phyloP scores from a whole-genome alignment of 2,888 invertebrate species.

The Thumatha senex region DNA sequence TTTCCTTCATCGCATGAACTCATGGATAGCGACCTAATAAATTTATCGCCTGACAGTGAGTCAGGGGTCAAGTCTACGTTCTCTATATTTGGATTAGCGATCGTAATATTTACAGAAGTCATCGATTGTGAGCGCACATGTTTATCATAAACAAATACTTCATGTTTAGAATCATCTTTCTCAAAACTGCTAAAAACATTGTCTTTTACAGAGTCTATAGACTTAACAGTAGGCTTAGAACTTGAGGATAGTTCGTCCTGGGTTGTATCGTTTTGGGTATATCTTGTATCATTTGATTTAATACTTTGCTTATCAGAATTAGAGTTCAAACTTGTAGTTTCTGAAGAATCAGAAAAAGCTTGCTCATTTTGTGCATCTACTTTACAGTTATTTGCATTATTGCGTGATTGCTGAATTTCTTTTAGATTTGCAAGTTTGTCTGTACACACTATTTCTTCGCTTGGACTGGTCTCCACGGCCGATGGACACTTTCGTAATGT shows the following conservation, averaged over 20 bases:
- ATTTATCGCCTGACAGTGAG: conserved; percentile 83
- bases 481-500: conserved; percentile 93
- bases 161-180: conserved; percentile 69
- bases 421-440: conserved; percentile 54
- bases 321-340: conserved; percentile 78
- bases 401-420: conserved; percentile 50
- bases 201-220: conserved; percentile 66
- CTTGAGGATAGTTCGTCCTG: conserved; percentile 69
- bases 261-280: conserved; percentile 69
- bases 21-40: conserved; percentile 85
- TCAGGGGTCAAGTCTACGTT: conserved; percentile 87
- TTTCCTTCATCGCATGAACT: conserved; percentile 88
- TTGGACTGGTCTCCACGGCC: conserved; percentile 85
- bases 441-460: conserved; percentile 64
- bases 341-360: conserved; percentile 80
- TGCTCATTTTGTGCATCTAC: conserved; percentile 68
- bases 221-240: conserved; percentile 70
- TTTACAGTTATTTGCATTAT: conserved; percentile 45
- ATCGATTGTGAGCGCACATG: conserved; percentile 83
- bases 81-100: conserved; percentile 89
- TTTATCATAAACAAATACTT: conserved; percentile 67
- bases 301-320: conserved; percentile 80
- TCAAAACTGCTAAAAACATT: conserved; percentile 63
- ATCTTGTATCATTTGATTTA: conserved; percentile 71
- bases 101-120: conserved; percentile 86